These are phyloP conservation scores for Propithecus deckenii DNA, from an alignment of 2,797 vertebrate genomes.

Conservation along the genomic window DNA sequence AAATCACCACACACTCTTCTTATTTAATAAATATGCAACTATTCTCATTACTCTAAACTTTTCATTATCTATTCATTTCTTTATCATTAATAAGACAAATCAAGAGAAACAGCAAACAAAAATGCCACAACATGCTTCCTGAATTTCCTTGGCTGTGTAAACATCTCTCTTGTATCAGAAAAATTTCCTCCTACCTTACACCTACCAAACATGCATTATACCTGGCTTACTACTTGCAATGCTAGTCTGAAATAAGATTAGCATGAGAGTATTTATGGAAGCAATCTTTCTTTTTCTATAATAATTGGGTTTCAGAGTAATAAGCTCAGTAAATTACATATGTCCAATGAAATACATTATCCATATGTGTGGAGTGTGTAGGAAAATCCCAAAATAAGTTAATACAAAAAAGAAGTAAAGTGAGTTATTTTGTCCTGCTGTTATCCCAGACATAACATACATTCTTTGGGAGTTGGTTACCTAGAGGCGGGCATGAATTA, in stretches of 20 bases:
- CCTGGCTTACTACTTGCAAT: background rate
- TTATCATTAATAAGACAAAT: background rate
- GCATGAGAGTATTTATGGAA: background rate
- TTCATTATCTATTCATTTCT: background rate
- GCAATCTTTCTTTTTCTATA: conserved; percentile 49
- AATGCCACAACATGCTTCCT: background rate
- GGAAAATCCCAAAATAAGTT: conserved; percentile 51
- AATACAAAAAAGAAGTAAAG: background rate
- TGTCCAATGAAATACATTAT: conserved; percentile 44
- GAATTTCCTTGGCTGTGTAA: background rate
- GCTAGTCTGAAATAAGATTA: conserved; percentile 37
- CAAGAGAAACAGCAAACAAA: background rate
- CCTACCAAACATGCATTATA: background rate
- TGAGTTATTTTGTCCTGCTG: background rate
- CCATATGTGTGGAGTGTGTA: conserved; percentile 8
- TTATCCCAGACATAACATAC: background rate
- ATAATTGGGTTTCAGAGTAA: conserved; percentile 52
- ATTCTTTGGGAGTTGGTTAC: background rate
- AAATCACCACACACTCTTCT: background rate
- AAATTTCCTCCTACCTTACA: background rate
- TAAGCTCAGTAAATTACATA: conserved; percentile 34
- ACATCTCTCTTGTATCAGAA: background rate
- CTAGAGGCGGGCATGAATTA: background rate
- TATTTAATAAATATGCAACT: background rate
- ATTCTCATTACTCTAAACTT: background rate